Evolutionary conservation across 2,797 vertebrate genomes (phyloP), one percentile per base, ranked within the genome.

Genomic region (Sparus aurata): DNA sequence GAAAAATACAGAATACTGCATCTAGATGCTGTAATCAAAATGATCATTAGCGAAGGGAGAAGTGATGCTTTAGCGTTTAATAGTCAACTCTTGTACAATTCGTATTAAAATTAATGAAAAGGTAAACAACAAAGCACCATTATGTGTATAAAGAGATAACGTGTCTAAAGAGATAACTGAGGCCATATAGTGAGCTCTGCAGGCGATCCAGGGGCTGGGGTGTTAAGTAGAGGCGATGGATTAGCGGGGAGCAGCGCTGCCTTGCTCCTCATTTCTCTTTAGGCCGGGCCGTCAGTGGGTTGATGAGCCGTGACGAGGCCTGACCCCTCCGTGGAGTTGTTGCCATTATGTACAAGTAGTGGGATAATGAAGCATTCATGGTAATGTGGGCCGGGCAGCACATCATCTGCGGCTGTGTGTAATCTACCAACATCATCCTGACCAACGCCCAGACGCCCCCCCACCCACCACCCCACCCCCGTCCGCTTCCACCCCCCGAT

Each of bases 361-460:
- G 90, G 91, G 92, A 96, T 96, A 96, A 96, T 96, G 96, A 96
- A 95, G 95, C 94, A 93, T 95, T 94, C 93, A 95, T 96, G 94
- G 94, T 96, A 95, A 96, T 96, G 95, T 93, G 72, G 88, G 83
- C 86, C 52, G 70, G 79, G 90, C 87, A 83, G 91, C 92, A 87
- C 89, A 93, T 92, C 92, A 92, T 94, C 93, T 91, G 91, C 63
- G 74, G 85, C 80, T 77, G 85, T 91, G 79, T 89, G 90, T 92
- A 92, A 92, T 93, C 89, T 85, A 89, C 85, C 79, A 74, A 76
- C 80, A 90, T 89, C 85, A 82, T 87, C 86, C 77, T 76, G 25
- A 86, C 87, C 85, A 75, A 72, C 83, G 57, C 84, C 81, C 84
- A 80, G 80, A 88, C 61, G 18, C 30, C 73, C 75, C 75, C 60